phyloP scores from a whole-genome alignment of 2,797 vertebrate genomes.

The Gymnoscopelus microlampas region DNA sequence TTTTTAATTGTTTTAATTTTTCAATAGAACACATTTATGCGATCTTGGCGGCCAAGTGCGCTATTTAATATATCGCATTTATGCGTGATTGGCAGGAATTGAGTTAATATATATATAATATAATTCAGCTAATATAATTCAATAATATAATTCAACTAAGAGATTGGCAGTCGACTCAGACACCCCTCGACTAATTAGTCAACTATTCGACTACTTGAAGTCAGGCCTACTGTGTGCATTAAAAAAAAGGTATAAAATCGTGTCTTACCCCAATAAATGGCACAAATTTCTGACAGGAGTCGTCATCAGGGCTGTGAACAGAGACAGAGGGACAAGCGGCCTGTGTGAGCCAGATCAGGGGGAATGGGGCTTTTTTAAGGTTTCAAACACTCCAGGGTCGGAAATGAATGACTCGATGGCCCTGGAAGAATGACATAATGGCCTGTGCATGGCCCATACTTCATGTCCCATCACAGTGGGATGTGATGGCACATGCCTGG shows the following conservation, averaged over 20 bases:
- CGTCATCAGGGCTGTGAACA: slow-evolving; percentile 86
- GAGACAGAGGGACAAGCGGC: slow-evolving; percentile 35
- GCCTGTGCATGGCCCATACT: slow-evolving; percentile 42
- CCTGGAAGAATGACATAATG: slow-evolving; percentile 56
- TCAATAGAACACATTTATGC: no score
- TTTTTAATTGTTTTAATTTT: no score
- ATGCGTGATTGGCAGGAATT: no score
- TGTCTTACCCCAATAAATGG: slow-evolving; percentile 90
- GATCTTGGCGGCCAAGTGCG: no score
- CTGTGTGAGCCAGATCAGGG: slow-evolving; percentile 24
- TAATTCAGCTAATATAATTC: no score
- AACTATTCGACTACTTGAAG: no score
- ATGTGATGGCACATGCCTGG: slow-evolving; percentile 56
- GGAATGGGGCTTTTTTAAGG: no score
- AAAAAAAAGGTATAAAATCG: neutral
- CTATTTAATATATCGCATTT: no score
- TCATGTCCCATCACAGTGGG: slow-evolving; percentile 56
- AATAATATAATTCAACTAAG: no score
- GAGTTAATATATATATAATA: no score
- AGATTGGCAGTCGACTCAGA: no score
- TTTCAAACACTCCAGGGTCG: slow-evolving; percentile 45
- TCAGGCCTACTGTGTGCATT: neutral
- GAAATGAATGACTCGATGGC: slow-evolving; percentile 69
- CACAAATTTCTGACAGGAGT: slow-evolving; percentile 94
- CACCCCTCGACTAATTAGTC: no score